phyloP scores from a whole-genome alignment of 2,797 vertebrate genomes.

The Tinamus major region DNA sequence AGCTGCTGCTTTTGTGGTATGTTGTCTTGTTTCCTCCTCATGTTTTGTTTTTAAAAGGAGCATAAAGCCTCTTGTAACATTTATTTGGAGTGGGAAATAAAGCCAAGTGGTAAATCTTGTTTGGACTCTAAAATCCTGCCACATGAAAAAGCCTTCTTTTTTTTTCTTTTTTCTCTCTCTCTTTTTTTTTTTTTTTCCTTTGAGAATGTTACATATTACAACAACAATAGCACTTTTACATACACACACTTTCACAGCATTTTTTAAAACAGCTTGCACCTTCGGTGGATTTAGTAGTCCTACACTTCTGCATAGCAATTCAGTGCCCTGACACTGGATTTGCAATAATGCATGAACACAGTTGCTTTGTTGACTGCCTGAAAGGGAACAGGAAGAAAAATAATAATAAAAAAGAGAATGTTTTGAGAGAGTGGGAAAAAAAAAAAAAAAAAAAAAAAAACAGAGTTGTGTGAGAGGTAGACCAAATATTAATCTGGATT shows the following conservation, averaged over 20 bases:
- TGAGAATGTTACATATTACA: background rate
- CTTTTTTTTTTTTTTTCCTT: background rate
- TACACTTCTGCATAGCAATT: background rate
- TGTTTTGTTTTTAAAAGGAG: constrained; percentile 46
- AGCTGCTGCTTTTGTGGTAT: background rate
- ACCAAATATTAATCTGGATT: background rate
- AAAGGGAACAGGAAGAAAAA: background rate
- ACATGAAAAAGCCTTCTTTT: background rate
- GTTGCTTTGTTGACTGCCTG: background rate
- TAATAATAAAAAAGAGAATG: background rate
- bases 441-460: too few relatives aligned
- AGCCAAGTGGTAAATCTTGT: background rate
- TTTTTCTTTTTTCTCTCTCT: background rate
- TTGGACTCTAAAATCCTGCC: background rate
- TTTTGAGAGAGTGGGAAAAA: background rate
- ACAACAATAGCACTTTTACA: background rate
- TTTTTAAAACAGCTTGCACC: background rate
- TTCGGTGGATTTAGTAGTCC: background rate
- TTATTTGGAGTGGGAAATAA: constrained; percentile 23
- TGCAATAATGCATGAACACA: background rate
- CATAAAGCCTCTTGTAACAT: background rate
- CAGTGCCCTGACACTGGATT: background rate
- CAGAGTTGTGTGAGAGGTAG: background rate
- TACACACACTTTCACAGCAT: fast-evolving
- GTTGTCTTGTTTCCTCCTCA: background rate